Percentiles rank a stretch among this genome's conserved stretches.
phyloP scores from a whole-genome alignment of 2,113 vertebrate species.

The Piaya cayana region DNA sequence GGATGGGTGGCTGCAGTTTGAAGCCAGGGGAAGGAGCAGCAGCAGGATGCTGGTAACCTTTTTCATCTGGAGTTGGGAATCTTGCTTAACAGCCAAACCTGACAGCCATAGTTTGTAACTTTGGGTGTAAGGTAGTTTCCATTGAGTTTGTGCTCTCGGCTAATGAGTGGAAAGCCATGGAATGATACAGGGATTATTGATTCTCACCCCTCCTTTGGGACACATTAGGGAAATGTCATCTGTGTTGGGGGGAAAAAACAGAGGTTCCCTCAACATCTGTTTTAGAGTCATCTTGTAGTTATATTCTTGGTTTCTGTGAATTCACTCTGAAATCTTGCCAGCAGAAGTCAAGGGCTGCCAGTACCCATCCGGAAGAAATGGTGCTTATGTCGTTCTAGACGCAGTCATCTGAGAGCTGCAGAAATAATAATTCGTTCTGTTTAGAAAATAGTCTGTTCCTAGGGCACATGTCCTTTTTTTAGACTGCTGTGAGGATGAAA shows the following conservation, averaged over 20 bases:
- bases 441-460: constrained; percentile 67
- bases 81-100: neutral
- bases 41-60: neutral
- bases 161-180: neutral
- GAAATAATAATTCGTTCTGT: constrained; percentile 38
- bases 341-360: neutral
- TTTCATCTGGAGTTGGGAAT: neutral
- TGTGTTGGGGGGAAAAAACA: neutral
- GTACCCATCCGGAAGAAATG: neutral
- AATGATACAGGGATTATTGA: neutral
- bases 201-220: neutral
- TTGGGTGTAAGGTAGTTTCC: rapidly evolving
- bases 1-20: neutral
- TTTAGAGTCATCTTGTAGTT: neutral
- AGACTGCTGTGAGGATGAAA: constrained; percentile 34
- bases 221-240: neutral
- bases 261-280: neutral
- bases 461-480: constrained; percentile 66
- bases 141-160: neutral
- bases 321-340: neutral
- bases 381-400: neutral
- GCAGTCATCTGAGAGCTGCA: constrained; percentile 22
- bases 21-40: neutral
- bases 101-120: neutral
- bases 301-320: neutral